Base-by-base conservation (phyloP, 2,113 vertebrate genomes). In the Colius striatus region DNA sequence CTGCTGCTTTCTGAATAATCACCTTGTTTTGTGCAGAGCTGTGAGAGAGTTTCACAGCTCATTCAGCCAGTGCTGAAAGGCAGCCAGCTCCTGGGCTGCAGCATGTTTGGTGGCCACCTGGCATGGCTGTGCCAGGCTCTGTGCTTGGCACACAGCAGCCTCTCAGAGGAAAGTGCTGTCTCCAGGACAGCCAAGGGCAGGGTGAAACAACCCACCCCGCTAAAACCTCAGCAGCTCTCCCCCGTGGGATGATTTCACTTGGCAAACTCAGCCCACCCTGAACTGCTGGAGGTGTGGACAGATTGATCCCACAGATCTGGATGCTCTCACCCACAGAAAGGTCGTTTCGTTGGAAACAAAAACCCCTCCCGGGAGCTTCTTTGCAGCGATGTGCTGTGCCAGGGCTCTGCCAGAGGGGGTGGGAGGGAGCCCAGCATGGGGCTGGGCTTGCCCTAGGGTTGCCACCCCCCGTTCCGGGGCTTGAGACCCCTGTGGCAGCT, bases 1-100 rank as follows among this genome's bases (percentile, higher is more conserved):
- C 68, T 89, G 60, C 83, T 13, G 80, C 89, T 82, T 34, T 17
- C 92, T 93, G 94, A 97, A 93, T 93, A 96, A 97, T 97, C 95
- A 94, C 92, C 92, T 97, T 93, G 94, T 93, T 96, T 95, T 96
- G 74, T 58, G 92, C 3, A 41, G 9, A 96, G 82, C 92, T 1
- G 1, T n/a, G 12, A 90, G 95, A 95, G 94, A 80, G 83, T 95
- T 94, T 91, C 86, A 65, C 86, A 87, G 95, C 89, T 94, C 75
- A 91, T 90, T 95, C 91, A 94, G 91, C 94, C 94, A 71, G 86
- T 14, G 30, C 76, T 89, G 86, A 92, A 63, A 92, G 53, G 92
- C 92, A 86, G 94, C 94, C 91, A 84, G 84, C 29, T 54, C 5
- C 83, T 76, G 83, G 92, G 91, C 80, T 89, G 92, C 87, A 94